Evolutionary conservation across 2,888 invertebrate species (phyloP).

Genomic region (Rhagophthalmus giganteus): DNA sequence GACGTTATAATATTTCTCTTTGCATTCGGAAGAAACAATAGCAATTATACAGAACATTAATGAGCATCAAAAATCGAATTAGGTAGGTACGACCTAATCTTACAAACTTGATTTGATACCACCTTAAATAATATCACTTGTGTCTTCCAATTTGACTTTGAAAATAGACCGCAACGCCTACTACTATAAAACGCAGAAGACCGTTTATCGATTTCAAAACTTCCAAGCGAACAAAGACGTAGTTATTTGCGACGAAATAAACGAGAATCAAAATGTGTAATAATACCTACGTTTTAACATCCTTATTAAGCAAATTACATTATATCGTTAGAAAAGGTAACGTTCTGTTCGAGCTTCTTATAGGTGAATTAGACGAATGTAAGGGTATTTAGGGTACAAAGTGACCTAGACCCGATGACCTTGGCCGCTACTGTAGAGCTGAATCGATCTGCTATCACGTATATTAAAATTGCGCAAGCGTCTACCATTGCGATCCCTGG

Average conservation of each 20-base stretch:
- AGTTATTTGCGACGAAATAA: no score
- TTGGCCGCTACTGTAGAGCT: conserved; percentile 46
- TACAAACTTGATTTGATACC: no score
- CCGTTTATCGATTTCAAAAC: conserved; percentile 6
- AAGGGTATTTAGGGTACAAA: conserved; percentile 22
- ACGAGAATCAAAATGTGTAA: no score
- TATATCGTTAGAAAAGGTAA: not conserved
- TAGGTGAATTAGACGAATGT: conserved; percentile 2
- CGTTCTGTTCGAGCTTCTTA: not conserved
- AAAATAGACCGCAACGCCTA: conserved; percentile 19
- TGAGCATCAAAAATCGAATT: no score
- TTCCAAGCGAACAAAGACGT: not conserved
- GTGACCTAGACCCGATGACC: conserved; percentile 51
- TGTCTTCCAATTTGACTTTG: conserved; percentile 1
- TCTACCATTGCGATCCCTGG: conserved; percentile 1
- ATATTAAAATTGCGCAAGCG: conserved; percentile 25
- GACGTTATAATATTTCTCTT: no score
- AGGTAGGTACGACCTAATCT: no score
- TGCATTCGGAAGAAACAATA: no score
- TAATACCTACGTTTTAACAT: no score
- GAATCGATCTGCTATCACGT: conserved; percentile 38
- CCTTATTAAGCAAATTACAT: not conserved
- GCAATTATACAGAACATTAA: no score
- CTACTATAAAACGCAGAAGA: conserved; percentile 4
- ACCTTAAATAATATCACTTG: not conserved